These are phyloP conservation scores for Frankliniella fusca DNA, from an alignment of 2,888 invertebrate genomes.

Conservation along the genomic window DNA sequence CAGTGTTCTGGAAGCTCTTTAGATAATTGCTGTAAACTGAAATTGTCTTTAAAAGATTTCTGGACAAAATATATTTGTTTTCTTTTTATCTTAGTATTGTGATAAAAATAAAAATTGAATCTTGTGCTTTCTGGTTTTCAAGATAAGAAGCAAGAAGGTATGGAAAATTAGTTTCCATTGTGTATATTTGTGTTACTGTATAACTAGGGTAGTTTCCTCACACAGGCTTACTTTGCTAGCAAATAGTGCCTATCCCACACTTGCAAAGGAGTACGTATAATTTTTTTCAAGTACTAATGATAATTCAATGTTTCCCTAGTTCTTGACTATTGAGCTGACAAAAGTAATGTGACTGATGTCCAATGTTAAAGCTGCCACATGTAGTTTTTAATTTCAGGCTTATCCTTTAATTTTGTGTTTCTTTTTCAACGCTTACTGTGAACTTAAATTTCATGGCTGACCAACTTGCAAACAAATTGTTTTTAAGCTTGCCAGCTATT, in stretches of 20 bases:
- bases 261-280: background rate
- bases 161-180: background rate
- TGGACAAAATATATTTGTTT: constrained; percentile 26
- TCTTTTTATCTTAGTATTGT: constrained; percentile 22
- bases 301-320: background rate
- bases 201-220: background rate
- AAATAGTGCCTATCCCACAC: background rate
- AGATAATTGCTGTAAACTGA: background rate
- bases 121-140: constrained; percentile 20
- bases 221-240: background rate
- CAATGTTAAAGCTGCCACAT: background rate
- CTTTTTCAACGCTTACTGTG: background rate
- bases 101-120: constrained; percentile 3
- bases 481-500: background rate
- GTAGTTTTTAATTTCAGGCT: background rate
- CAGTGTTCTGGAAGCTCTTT: background rate
- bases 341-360: too few species aligned
- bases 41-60: background rate
- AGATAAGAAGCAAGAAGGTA: background rate
- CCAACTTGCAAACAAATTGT: background rate
- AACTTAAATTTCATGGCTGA: background rate
- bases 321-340: background rate
- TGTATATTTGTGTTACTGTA: background rate
- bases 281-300: background rate
- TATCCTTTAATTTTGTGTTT: too few species aligned